Evolutionary conservation across 2,113 vertebrate genomes (phyloP).

Genomic region (Galbula dea): DNA sequence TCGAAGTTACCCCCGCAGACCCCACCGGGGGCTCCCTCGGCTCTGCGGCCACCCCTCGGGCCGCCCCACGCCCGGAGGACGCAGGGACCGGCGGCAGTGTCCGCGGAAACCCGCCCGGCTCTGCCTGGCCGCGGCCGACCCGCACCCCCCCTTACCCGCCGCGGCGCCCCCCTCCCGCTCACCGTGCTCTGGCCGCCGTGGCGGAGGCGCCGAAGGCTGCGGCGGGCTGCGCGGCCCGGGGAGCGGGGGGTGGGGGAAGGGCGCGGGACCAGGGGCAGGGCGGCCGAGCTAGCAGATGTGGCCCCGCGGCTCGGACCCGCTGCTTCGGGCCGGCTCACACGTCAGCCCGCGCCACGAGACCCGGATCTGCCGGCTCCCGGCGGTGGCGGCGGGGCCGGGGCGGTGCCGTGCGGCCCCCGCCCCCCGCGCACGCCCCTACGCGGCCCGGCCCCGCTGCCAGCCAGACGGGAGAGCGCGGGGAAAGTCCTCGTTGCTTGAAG

Average conservation of each 20-base stretch:
- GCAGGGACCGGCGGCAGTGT: no score
- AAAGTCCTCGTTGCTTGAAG: no score
- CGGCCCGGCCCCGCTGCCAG: background rate
- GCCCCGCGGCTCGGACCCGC: background rate
- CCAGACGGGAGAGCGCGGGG: background rate
- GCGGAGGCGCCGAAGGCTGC: background rate
- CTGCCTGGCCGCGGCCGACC: background rate
- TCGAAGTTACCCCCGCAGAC: background rate
- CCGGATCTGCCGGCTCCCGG: conserved; percentile 67
- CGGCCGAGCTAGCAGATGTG: background rate
- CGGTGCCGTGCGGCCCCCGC: background rate
- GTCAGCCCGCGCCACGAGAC: conserved; percentile 66
- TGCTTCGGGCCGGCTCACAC: conserved; percentile 68
- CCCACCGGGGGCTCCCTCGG: background rate
- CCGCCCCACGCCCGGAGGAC: background rate
- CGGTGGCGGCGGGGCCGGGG: background rate
- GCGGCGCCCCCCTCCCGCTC: background rate
- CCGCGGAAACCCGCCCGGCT: background rate
- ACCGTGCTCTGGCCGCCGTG: background rate
- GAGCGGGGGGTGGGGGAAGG: background rate
- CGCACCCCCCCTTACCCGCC: background rate
- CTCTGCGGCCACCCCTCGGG: background rate
- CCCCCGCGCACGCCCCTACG: background rate
- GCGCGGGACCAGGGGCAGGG: background rate
- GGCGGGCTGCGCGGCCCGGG: background rate